These are phyloP conservation scores for Phallusia fumigata DNA, from an alignment of 23 tunicate genomes.

Conservation along the genomic window DNA sequence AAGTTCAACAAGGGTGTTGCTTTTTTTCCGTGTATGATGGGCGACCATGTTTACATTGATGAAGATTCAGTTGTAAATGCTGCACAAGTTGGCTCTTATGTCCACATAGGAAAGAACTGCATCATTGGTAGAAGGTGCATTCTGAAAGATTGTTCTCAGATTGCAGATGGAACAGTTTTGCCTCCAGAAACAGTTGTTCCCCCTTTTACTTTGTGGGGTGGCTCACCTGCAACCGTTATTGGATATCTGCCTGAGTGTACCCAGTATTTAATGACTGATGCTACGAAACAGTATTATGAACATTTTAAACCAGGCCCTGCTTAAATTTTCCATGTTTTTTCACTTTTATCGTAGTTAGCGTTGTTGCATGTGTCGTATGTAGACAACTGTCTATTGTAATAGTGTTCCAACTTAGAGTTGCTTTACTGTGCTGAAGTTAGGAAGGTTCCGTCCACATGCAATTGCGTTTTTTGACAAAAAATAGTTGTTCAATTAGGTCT, in stretches of 20 bases:
- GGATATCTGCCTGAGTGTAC: slow-evolving; percentile 80
- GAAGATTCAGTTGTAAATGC: slow-evolving; percentile 89
- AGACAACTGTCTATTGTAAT: not conserved
- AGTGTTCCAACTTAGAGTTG: not conserved
- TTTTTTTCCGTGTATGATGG: slow-evolving; percentile 92
- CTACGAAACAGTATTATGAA: slow-evolving; percentile 90
- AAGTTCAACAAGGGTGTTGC: slow-evolving; percentile 95
- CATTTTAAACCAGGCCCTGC: slow-evolving; percentile 48
- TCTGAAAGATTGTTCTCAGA: slow-evolving; percentile 93
- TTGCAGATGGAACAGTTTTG: slow-evolving; percentile 81
- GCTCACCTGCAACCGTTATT: slow-evolving; percentile 68
- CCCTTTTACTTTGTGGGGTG: slow-evolving; percentile 79
- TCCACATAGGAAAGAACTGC: slow-evolving; percentile 95
- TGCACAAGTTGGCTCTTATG: slow-evolving; percentile 94
- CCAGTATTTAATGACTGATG: slow-evolving; percentile 83
- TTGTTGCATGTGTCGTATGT: not conserved
- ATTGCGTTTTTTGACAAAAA: too few species aligned
- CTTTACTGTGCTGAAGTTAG: not conserved
- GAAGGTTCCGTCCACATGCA: too few species aligned
- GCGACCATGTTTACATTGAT: slow-evolving; percentile 91
- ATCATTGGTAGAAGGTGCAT: slow-evolving; percentile 79
- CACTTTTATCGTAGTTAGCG: not conserved
- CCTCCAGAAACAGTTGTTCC: slow-evolving; percentile 99
- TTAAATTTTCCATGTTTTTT: not conserved
- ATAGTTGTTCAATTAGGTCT: too few species aligned